These are phyloP conservation scores for Apoda limacodes DNA, from an alignment of 2,888 invertebrate genomes.

Conservation along the genomic window DNA sequence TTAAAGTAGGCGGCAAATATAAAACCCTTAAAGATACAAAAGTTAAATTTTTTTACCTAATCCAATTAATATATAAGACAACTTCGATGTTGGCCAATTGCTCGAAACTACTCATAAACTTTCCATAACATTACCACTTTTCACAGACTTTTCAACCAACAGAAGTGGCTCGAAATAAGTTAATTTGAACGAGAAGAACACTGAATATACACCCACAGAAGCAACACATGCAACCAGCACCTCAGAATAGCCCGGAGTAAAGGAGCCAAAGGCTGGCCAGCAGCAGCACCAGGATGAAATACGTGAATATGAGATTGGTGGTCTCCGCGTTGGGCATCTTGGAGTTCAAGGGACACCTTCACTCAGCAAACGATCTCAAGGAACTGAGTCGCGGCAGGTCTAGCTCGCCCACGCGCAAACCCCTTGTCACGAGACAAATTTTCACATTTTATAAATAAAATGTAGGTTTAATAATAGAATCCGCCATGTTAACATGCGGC, in stretches of 20 bases:
- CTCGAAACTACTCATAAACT: no score
- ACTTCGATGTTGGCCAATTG: no score
- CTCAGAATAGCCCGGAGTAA: conserved; percentile 73
- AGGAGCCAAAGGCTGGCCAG: conserved; percentile 76
- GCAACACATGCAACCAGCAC: no score
- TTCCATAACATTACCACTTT: no score
- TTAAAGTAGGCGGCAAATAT: no score
- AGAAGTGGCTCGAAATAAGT: no score
- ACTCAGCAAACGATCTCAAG: conserved; percentile 48
- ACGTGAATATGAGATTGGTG: conserved; percentile 76
- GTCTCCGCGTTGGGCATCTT: conserved; percentile 72
- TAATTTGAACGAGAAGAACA: no score
- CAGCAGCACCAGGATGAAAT: conserved; percentile 75
- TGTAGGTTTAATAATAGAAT: conserved; percentile 36
- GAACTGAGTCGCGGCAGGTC: conserved; percentile 37
- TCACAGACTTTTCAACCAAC: no score
- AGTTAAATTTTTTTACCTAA: no score
- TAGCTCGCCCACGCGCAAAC: conserved; percentile 40
- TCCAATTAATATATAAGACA: no score
- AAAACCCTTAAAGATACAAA: no score
- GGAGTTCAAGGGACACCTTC: conserved; percentile 31
- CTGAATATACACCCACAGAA: no score
- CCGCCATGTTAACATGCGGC: conserved; percentile 33
- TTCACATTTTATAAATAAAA: conserved; percentile 46
- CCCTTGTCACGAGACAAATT: conserved; percentile 29